Percentiles rank a stretch among this genome's conserved stretches.
Conservation (phyloP, 2,888 invertebrate species). For the Geophilus truncorum region DNA sequence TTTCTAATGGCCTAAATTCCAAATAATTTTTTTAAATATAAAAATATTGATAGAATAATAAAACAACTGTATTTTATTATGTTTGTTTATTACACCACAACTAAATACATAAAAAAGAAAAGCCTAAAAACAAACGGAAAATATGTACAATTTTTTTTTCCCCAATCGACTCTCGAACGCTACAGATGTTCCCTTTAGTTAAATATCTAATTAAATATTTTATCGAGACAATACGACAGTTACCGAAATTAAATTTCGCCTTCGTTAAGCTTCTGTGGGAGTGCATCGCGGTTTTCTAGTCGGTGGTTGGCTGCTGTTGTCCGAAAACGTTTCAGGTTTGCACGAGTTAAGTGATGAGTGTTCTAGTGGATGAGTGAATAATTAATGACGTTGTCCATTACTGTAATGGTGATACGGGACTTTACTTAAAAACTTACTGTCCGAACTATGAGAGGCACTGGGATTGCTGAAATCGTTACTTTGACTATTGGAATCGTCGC, state of each 20-base stretch:
- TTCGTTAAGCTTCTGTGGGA: neutral
- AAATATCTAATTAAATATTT: neutral
- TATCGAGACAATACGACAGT: neutral
- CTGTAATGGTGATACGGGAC: neutral
- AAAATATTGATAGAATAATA: no score
- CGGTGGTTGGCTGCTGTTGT: neutral
- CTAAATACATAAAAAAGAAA: no score
- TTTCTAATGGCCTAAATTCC: no score
- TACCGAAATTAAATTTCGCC: neutral
- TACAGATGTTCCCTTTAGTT: no score
- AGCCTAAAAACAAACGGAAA: no score
- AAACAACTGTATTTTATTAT: no score
- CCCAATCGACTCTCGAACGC: no score
- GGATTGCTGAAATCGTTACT: conserved; percentile 28
- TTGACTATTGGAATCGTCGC: conserved; percentile 71
- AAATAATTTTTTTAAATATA: no score
- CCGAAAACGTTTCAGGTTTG: neutral
- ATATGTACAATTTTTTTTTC: no score
- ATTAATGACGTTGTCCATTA: no score
- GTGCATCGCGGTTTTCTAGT: neutral
- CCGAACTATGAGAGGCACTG: neutral
- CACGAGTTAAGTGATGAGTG: neutral
- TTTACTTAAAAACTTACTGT: conserved; percentile 18
- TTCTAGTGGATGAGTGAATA: no score
- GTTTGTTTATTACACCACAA: no score